Conservation (phyloP, 2,797 vertebrate species). For the Borostomias antarcticus region DNA sequence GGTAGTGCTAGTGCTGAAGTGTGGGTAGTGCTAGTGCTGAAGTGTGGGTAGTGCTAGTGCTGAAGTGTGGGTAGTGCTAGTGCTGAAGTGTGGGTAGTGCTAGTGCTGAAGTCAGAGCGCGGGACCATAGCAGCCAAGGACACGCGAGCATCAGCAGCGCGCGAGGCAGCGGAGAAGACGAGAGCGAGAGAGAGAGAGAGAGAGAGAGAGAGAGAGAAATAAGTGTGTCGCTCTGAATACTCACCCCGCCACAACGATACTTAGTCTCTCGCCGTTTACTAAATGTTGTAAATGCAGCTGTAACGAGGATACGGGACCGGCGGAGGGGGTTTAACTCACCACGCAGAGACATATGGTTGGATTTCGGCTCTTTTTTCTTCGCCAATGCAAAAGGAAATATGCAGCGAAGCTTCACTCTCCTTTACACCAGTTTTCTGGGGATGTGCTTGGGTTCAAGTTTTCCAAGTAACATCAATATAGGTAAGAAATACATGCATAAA, state of each 20-base stretch:
- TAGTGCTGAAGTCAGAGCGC: conserved; percentile 35
- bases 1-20: no score
- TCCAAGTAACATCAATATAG: conserved; percentile 99
- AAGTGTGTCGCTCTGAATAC: conserved; percentile 58
- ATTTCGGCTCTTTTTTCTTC: conserved; percentile 87
- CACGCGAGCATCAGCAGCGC: conserved; percentile 37
- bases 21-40: no score
- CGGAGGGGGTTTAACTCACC: conserved; percentile 69
- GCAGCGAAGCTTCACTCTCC: conserved; percentile 97
- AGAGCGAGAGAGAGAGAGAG: conserved; percentile 6
- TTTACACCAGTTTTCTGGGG: conserved; percentile 98
- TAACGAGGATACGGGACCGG: conserved; percentile 75
- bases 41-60: no score
- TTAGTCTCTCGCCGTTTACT: conserved; percentile 48
- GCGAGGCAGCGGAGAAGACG: conserved; percentile 26
- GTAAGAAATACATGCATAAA: conserved; percentile 77
- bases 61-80: no score
- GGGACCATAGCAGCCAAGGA: conserved; percentile 33
- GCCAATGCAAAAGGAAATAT: conserved; percentile 99
- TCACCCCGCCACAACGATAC: conserved; percentile 73
- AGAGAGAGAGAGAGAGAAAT: conserved; percentile 44
- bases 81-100: conserved; percentile 23
- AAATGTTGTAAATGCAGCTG: conserved; percentile 68
- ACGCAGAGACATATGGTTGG: conserved; percentile 88
- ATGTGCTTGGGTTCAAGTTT: conserved; percentile 98